Conservation (phyloP, 2,888 invertebrate species). For the Cephalotes varians region DNA sequence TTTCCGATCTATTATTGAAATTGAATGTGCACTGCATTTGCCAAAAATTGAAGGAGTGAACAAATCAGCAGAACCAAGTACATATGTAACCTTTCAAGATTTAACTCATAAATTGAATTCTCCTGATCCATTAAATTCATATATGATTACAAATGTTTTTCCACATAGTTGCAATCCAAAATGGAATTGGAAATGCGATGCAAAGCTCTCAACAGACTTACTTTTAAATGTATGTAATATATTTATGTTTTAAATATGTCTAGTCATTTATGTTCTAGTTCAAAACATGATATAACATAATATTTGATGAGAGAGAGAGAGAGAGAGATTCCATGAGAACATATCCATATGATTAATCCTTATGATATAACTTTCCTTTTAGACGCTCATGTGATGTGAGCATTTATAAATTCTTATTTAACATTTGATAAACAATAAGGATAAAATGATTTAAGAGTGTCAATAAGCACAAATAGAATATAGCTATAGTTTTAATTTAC, state of each 20-base stretch:
- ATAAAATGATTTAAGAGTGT: too few species aligned
- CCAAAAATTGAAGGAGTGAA: constrained; percentile 84
- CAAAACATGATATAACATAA: not conserved
- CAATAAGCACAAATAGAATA: too few species aligned
- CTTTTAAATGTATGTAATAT: constrained; percentile 86
- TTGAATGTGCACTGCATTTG: constrained; percentile 88
- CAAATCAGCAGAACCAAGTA: constrained; percentile 87
- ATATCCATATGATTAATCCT: too few species aligned
- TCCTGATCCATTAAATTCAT: constrained; percentile 79
- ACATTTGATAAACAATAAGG: too few species aligned
- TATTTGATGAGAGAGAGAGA: too few species aligned
- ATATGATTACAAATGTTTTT: constrained; percentile 86
- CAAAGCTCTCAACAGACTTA: constrained; percentile 86
- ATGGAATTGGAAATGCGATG: constrained; percentile 87
- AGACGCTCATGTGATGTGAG: too few species aligned
- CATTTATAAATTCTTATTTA: too few species aligned
- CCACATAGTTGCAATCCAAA: constrained; percentile 87
- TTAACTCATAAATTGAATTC: constrained; percentile 73
- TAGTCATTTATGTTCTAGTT: not conserved
- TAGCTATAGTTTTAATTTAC: not conserved
- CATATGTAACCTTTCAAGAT: constrained; percentile 88
- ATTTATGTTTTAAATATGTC: not conserved
- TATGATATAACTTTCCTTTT: too few species aligned
- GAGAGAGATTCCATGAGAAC: too few species aligned
- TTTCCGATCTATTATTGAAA: constrained; percentile 87